Conservation (phyloP, 2,797 vertebrate species). For the Anolis apletophallus region DNA sequence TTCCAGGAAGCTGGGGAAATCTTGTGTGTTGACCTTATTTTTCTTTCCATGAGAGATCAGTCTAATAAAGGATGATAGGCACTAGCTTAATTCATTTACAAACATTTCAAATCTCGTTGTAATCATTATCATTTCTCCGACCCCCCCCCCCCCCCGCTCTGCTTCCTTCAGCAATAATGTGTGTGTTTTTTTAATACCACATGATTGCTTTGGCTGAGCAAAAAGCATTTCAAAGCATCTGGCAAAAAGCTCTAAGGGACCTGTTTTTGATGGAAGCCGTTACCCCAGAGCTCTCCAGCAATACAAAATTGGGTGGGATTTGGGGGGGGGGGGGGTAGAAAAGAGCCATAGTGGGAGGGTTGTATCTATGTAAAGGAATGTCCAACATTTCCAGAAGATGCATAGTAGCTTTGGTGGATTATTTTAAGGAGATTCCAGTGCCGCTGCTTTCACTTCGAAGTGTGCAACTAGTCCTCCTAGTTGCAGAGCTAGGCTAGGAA, state of each 20-base stretch:
- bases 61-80: constrained; percentile 22
- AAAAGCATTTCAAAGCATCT: constrained; percentile 43
- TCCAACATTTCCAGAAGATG: not conserved
- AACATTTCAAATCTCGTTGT: constrained; percentile 52
- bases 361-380: not conserved
- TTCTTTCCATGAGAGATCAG: constrained; percentile 66
- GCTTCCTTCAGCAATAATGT: constrained; percentile 48
- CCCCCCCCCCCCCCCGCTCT: not conserved
- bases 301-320: constrained; percentile 55
- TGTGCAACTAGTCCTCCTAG: not conserved
- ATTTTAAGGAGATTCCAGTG: not conserved
- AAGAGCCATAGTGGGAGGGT: constrained; percentile 61
- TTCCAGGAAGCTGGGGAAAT: constrained; percentile 77
- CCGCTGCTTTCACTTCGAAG: not conserved
- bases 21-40: constrained; percentile 72
- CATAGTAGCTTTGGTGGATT: not conserved
- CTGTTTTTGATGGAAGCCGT: constrained; percentile 26
- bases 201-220: constrained; percentile 27
- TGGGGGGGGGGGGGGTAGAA: not conserved
- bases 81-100: constrained; percentile 43
- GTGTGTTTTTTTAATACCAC: constrained; percentile 38
- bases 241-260: constrained; percentile 40
- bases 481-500: too few relatives aligned
- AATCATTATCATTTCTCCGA: not conserved
- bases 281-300: constrained; percentile 19